Conservation (phyloP, 2,888 invertebrate genomes). For the Gerris lacustris region DNA sequence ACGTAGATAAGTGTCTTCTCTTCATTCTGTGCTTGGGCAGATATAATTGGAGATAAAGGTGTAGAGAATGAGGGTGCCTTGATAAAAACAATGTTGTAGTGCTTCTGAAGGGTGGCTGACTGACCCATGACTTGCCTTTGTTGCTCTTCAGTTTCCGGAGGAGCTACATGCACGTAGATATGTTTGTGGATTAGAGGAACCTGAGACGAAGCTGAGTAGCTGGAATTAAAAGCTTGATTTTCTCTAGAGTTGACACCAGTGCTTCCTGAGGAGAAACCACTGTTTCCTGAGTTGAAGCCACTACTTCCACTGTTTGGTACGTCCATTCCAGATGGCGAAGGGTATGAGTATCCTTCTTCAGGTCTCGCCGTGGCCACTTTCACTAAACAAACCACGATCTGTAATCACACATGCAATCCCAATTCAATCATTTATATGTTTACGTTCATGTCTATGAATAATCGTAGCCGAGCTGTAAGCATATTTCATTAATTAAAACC, state of each 20-base stretch:
- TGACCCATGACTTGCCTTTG: constrained; percentile 51
- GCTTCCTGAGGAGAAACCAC: constrained; percentile 25
- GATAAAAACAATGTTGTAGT: constrained; percentile 87
- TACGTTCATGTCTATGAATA: too few relatives aligned
- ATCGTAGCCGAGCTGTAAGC: too few relatives aligned
- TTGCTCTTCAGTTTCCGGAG: constrained; percentile 63
- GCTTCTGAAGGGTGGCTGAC: constrained; percentile 65
- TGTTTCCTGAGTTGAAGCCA: constrained; percentile 17
- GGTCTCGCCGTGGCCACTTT: constrained; percentile 31
- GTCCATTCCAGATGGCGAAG: constrained; percentile 29
- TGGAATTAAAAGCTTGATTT: too few relatives aligned
- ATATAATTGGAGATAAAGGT: constrained; percentile 68
- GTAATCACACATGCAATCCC: too few relatives aligned
- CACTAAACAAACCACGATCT: constrained; percentile 28
- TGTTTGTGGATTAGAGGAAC: constrained; percentile 63
- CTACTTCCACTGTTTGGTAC: constrained; percentile 26
- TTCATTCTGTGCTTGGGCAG: constrained; percentile 62
- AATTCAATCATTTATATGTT: too few relatives aligned
- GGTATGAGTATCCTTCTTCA: constrained; percentile 30
- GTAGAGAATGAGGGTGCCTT: constrained; percentile 76
- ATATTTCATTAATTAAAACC: too few relatives aligned
- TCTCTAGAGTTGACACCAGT: constrained; percentile 22
- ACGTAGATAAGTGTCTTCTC: constrained; percentile 82
- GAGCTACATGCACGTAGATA: constrained; percentile 82
- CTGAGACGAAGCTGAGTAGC: not conserved